Base-by-base conservation (phyloP, 2,797 vertebrate species). In the Myripristis murdjan region DNA sequence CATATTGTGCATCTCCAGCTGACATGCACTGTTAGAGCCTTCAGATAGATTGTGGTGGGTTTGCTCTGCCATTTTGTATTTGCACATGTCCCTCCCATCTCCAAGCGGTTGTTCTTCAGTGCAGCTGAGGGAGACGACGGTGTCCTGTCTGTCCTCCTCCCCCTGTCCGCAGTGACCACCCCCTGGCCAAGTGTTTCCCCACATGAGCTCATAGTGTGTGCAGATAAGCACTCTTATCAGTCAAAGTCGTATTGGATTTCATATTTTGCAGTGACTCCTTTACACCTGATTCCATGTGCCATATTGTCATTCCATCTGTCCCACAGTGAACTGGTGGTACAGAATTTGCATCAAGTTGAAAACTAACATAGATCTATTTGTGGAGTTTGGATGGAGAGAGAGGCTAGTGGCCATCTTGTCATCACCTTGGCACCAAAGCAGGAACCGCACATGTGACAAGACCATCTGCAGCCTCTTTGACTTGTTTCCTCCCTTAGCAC, bases 381-480 rank as follows among this genome's bases (percentile, higher is more conserved):
- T 23, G 5, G 35, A 47, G 49, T 15, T 37, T 1, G 26, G 15
- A 20, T 31, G 41, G 11, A 23, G 18, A 59, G 26, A 22, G 67
- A 60, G 63, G 72, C 56, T n/a, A 1, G 12, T 57, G 63, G 18
- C 18, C 16, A 24, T 70, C 39, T 48, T 48, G 37, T 59, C 57
- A 43, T 60, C 59, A 57, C 41, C 51, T 66, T 73, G 70, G 75
- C 74, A 71, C 59, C n/a, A 66, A 63, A 49, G 57, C 67, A 31
- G 18, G 39, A 58, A 24, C 20, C 39, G 68, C 67, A 79, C 76
- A 78, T 64, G 77, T 87, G 82, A 81, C 56, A 70, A 6, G 28
- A 47, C 73, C 73, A 37, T 80, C 78, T 85, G 52, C 56, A 82
- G 53, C 44, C 53, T 70, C 56, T 70, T 53, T 62, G n/a, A 26